Evolutionary conservation across 2,888 invertebrate genomes (phyloP), one percentile per base, ranked within the genome.

Genomic region (Parthenolecanium corni): DNA sequence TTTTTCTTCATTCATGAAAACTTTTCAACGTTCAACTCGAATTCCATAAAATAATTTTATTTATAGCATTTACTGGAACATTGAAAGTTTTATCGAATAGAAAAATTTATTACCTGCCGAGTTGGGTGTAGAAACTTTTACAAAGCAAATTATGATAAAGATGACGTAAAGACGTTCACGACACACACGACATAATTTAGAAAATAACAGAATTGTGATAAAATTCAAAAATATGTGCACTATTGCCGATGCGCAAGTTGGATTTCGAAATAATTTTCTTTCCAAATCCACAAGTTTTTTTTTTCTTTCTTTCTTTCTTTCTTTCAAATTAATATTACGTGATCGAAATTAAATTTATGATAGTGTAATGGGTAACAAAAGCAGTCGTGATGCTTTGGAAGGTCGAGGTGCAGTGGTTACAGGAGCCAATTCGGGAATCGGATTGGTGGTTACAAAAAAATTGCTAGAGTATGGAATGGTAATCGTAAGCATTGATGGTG

Each of bases 381-480:
- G 24, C 6, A 44, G 57, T 14, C 23, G 57, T 18, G 64, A 65
- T 14, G 64, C 65, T 1, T 65, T 66, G 57, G 51, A 64, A 63
- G 66, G 65, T 18, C 58, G 63, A 58, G 65, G 66, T 12, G 68
- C 67, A 6, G 56, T 69, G 31, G 68, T 69, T 14, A 69, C 69
- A 1, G 69, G 69, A 21, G 69, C 66, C 14, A 69, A 68, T 57
- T 68, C 68, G n/a, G 69, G 69, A 18, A 69, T 69, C 23, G 69
- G 69, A n/a, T 62, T 67, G 24, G 67, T 66, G n/a, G 62, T 69
- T 24, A 67, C 68, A 6, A 64, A 64, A 16, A 66, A 62, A 47
- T 64, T 69, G 1, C 53, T 69, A 5, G 62, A 65, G 2, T 42
- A 65, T 21, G 66, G 65, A 0, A 49, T 69, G 12, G 52, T 62